phyloP scores from a whole-genome alignment of 2,888 invertebrate species.

The Eilema caniola region DNA sequence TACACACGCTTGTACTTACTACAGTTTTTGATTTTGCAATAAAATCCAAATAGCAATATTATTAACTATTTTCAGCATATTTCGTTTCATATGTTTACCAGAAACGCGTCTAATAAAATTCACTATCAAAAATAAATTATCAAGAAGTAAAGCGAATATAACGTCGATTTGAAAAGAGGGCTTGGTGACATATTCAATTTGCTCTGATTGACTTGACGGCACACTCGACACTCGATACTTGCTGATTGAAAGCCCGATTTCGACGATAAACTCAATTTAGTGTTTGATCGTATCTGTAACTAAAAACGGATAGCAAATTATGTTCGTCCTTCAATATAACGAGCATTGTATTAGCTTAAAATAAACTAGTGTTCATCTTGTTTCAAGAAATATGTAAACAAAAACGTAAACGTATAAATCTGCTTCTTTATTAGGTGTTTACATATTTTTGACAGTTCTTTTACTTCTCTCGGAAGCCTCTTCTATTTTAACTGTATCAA shows the following conservation, averaged over 20 bases:
- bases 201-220: conserved; percentile 74
- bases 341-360: neutral
- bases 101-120: conserved; percentile 4
- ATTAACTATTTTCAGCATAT: no score
- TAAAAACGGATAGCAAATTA: conserved; percentile 60
- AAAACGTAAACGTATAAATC: neutral
- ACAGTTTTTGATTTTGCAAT: no score
- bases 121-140: conserved; percentile 24
- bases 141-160: conserved; percentile 25
- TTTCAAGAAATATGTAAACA: neutral
- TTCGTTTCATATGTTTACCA: conserved; percentile 4
- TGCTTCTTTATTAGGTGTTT: neutral
- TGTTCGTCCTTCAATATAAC: conserved; percentile 35
- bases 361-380: neutral
- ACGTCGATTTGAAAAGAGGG: conserved; percentile 62
- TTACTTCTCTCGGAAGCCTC: neutral
- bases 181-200: conserved; percentile 73
- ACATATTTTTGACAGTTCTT: neutral
- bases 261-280: conserved; percentile 72
- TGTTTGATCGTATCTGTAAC: conserved; percentile 60
- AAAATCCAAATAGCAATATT: no score
- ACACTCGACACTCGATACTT: conserved; percentile 68
- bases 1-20: no score
- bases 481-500: neutral
- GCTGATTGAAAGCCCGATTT: conserved; percentile 75